Evolutionary conservation across 2,113 vertebrate species (phyloP).

Genomic region (Hyla sarda): DNA sequence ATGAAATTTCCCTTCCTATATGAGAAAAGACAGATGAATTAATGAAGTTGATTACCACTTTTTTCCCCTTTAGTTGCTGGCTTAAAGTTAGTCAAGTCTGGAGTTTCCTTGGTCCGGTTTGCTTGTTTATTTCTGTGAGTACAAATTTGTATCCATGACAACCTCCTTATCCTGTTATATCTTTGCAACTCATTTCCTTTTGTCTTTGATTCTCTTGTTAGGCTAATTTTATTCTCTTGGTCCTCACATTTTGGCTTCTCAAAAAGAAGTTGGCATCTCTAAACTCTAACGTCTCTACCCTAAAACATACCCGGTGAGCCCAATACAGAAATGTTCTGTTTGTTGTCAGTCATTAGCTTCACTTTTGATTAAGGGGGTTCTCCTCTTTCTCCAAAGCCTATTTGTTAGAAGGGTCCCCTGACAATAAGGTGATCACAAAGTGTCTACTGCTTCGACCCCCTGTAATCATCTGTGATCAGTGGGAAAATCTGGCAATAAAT

Average conservation of each 20-base stretch:
- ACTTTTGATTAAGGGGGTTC: too few relatives aligned
- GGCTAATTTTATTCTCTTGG: constrained; percentile 65
- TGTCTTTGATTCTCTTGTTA: constrained; percentile 36
- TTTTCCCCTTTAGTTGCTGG: constrained; percentile 14
- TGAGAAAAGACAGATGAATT: background rate
- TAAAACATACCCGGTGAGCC: constrained; percentile 67
- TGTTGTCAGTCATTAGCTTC: too few relatives aligned
- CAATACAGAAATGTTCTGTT: background rate
- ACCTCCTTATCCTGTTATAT: background rate
- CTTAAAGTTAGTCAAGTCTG: constrained; percentile 1
- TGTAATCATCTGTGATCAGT: too few relatives aligned
- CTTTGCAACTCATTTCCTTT: background rate
- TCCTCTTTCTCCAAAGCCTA: too few relatives aligned
- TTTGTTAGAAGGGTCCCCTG: too few relatives aligned
- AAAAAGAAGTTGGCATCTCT: constrained; percentile 66
- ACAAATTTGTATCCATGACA: background rate
- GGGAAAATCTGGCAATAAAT: too few relatives aligned
- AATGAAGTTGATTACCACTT: background rate
- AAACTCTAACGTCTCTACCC: constrained; percentile 68
- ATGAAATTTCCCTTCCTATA: background rate
- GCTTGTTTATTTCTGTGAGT: constrained; percentile 30
- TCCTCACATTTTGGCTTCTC: constrained; percentile 66
- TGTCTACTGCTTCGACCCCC: too few relatives aligned
- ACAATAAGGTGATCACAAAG: too few relatives aligned
- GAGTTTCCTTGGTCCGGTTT: constrained; percentile 50